phyloP scores from a whole-genome alignment of 2,888 invertebrate species.

The Hartigia nigra region DNA sequence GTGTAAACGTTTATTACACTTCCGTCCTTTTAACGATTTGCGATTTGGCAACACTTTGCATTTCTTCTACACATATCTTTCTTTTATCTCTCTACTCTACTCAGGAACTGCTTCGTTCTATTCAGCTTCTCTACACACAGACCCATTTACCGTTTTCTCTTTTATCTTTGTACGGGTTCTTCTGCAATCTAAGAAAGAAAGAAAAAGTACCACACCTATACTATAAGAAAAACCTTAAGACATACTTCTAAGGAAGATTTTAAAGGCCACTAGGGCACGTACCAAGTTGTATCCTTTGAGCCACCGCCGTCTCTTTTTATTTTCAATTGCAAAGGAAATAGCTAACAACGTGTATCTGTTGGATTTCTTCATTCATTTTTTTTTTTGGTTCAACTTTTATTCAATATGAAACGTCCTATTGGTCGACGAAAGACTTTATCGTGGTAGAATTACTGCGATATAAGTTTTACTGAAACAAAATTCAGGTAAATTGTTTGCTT shows the following conservation, averaged over 20 bases:
- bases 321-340: not conserved
- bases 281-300: not conserved
- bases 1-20: not conserved
- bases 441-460: not conserved
- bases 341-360: not conserved
- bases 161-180: not conserved
- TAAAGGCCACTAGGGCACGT: not conserved
- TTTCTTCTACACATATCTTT: not conserved
- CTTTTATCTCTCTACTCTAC: not conserved
- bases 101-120: not conserved
- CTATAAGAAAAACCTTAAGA: not conserved
- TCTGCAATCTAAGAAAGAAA: not conserved
- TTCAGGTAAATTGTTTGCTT: not conserved
- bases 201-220: not conserved
- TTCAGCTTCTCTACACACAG: not conserved
- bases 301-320: not conserved
- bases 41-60: not conserved
- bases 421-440: not conserved
- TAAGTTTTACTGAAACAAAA: not conserved
- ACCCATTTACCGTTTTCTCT: not conserved
- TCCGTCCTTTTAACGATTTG: not conserved
- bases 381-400: not conserved
- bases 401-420: not conserved
- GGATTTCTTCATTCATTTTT: not conserved
- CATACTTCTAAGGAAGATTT: not conserved